Percentiles rank a stretch among this genome's conserved stretches.
phyloP scores from a whole-genome alignment of 2,113 vertebrate species.

The Etheostoma cragini region DNA sequence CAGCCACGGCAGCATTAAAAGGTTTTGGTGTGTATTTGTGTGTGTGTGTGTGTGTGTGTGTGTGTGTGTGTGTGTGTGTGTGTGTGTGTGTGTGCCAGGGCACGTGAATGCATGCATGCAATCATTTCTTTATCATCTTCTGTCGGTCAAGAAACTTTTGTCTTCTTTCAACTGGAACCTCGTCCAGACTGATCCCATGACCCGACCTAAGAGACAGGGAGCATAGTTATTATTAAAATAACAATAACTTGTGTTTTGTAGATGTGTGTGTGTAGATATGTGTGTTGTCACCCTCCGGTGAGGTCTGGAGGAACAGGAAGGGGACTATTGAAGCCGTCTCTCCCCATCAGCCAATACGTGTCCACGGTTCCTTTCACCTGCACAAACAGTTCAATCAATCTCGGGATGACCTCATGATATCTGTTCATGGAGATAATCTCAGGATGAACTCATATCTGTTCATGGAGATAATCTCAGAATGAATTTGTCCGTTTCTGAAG shows the following conservation, averaged over 20 bases:
- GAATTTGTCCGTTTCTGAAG: too few species aligned
- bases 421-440: too few species aligned
- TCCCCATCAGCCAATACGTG: slow-evolving; percentile 72
- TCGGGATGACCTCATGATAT: neutral
- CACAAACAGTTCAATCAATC: neutral
- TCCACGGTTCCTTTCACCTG: slow-evolving; percentile 68
- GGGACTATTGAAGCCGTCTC: slow-evolving; percentile 71
- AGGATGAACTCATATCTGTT: too few species aligned
- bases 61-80: neutral
- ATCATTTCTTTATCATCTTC: slow-evolving; percentile 70
- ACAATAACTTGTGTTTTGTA: too few species aligned
- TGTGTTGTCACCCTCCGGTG: slow-evolving; percentile 57
- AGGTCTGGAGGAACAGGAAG: slow-evolving; percentile 76
- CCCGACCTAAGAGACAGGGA: slow-evolving; percentile 76
- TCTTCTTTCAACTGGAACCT: slow-evolving; percentile 86
- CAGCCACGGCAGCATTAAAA: too few species aligned
- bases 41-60: neutral
- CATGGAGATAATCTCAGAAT: too few species aligned
- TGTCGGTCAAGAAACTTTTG: slow-evolving; percentile 85
- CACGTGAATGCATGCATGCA: too few species aligned
- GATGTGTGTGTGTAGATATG: neutral
- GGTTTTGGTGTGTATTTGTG: neutral
- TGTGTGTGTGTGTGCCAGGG: too few species aligned
- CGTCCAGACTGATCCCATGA: slow-evolving; percentile 89
- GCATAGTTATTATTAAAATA: too few species aligned